These are phyloP conservation scores for Rotaria sp. DNA, from an alignment of 2,888 invertebrate species.

Conservation along the genomic window DNA sequence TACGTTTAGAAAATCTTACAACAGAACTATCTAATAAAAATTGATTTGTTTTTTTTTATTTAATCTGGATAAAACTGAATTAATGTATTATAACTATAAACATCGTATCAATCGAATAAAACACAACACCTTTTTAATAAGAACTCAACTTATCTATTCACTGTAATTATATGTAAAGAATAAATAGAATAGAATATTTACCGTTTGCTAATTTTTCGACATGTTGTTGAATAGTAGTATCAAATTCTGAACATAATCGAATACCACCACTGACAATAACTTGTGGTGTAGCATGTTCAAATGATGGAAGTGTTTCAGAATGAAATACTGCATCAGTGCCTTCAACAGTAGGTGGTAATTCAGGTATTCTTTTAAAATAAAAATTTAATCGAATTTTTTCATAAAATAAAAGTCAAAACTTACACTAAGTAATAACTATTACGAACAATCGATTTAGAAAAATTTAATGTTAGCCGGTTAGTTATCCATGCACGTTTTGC, in stretches of 20 bases:
- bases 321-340: conserved; percentile 1
- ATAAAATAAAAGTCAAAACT: background rate
- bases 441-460: background rate
- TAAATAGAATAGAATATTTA: background rate
- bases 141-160: no score
- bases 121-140: no score
- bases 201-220: background rate
- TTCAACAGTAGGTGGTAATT: background rate
- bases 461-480: background rate
- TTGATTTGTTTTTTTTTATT: no score
- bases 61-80: no score
- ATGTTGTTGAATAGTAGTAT: background rate
- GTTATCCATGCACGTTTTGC: background rate
- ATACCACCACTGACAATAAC: background rate
- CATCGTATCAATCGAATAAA: no score
- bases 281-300: background rate
- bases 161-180: background rate
- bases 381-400: background rate
- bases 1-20: no score
- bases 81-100: no score
- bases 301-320: background rate
- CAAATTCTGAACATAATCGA: conserved; percentile 16
- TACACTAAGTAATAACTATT: conserved; percentile 17
- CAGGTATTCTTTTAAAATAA: background rate
- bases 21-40: no score